Base-by-base conservation (phyloP, 2,113 vertebrate genomes). In the Bambusicola thoracicus region DNA sequence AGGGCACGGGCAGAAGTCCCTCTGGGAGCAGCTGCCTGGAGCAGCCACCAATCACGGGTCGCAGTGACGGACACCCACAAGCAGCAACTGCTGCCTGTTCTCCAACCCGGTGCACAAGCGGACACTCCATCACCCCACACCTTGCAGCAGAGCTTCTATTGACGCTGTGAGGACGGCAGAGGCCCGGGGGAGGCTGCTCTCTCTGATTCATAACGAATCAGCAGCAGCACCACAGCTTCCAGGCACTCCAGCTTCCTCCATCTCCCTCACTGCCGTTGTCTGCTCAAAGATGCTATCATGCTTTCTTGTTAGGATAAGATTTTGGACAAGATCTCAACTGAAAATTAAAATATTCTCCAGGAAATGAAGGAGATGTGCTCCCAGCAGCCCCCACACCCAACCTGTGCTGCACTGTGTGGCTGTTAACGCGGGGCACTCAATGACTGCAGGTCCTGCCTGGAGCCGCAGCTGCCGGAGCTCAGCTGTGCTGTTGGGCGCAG, bases 331-430 rank as follows among this genome's bases (percentile, higher is more conserved):
- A 8, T 20, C 38, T 13, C 11, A 2, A 55, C 34, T 5, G 19
- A 5, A 53, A 20, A 12, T 1, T 8, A 1, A 10, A 0, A 2
- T 0, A n/a, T 82, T 44, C 29, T 14, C 24, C 0, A 1, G 27
- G 34, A 22, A 24, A 3, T 6, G 41, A 0, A 34, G n/a, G 0
- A 9, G 46, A 0, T 22, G 29, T 1, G 5, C 59, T 87, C 17
- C 20, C 58, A 13, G 8, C 66, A 30, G 46, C 51, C 34, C 46
- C 3, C 0, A 1, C 44, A 21, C 17, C 11, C 24, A 25, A 13
- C 48, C 8, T 10, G 24, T 49, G 27, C 51, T 30, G 27, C 15
- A 9, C 14, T 11, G 2, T 1, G 36, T 66, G 22, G 13, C 27
- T 76, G 51, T 34, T 55, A 90, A 27, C 40, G 0, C 0, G 0